Conservation (phyloP, 1,140 invertebrate genomes). For the Scylla paramamosain region DNA sequence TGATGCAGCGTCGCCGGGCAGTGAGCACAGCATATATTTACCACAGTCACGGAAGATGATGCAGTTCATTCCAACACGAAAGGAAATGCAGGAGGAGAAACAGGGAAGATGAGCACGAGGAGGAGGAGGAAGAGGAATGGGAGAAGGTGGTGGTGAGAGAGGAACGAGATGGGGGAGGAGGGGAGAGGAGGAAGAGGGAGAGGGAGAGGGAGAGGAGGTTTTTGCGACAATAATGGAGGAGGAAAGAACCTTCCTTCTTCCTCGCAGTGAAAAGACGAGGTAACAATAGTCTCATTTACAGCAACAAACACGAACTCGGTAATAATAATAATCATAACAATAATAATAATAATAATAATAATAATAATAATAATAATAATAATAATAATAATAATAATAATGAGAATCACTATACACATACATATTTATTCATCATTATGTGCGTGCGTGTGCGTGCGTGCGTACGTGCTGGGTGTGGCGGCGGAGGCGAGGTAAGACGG, state of each 20-base stretch:
- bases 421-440: not conserved
- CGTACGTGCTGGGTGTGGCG: not conserved
- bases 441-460: constrained; percentile 22
- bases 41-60: no score
- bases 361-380: constrained; percentile 11
- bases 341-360: constrained; percentile 10
- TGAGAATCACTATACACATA: not conserved
- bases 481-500: not conserved
- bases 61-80: not conserved
- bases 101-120: not conserved
- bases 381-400: not conserved
- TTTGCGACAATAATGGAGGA: not conserved
- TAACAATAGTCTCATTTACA: not conserved
- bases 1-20: no score
- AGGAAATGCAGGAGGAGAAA: not conserved
- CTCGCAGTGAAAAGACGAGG: not conserved
- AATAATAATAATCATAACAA: not conserved
- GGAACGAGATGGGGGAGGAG: not conserved
- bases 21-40: no score
- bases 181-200: not conserved
- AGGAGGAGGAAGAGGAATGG: not conserved
- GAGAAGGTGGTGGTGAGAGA: not conserved
- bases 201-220: not conserved
- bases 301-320: not conserved
- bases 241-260: not conserved